Evolutionary conservation across 2,113 vertebrate genomes (phyloP).

Genomic region (Microcebus ravelobensis): DNA sequence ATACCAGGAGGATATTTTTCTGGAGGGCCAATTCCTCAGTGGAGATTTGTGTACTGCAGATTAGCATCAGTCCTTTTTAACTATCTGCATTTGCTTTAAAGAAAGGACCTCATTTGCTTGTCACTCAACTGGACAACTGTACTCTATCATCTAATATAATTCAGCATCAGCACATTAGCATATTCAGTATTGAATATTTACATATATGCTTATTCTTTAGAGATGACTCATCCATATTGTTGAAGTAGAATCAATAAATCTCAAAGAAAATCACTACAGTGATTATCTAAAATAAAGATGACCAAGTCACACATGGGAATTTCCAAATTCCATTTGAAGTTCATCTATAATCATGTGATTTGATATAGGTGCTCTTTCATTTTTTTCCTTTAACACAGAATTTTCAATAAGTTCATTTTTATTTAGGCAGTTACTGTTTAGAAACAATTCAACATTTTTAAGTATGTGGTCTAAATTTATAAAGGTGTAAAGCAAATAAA

Average conservation of each 20-base stretch:
- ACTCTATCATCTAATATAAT: background rate
- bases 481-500: background rate
- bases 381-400: background rate
- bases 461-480: background rate
- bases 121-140: background rate
- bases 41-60: background rate
- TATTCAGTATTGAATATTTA: background rate
- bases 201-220: background rate
- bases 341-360: background rate
- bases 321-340: background rate
- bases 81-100: background rate
- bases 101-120: background rate
- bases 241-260: slow-evolving; percentile 23
- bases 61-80: background rate
- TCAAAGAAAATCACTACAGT: background rate
- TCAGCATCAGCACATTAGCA: background rate
- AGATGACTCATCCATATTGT: background rate
- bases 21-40: background rate
- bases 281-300: slow-evolving; percentile 19
- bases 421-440: background rate
- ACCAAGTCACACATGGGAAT: background rate
- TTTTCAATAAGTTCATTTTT: background rate
- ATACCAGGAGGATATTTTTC: background rate
- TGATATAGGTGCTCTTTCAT: background rate
- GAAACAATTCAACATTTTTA: background rate